Percentiles rank a stretch among this genome's conserved stretches.
Evolutionary conservation across 2,797 vertebrate species (phyloP).

Genomic region (Botia almorhae): DNA sequence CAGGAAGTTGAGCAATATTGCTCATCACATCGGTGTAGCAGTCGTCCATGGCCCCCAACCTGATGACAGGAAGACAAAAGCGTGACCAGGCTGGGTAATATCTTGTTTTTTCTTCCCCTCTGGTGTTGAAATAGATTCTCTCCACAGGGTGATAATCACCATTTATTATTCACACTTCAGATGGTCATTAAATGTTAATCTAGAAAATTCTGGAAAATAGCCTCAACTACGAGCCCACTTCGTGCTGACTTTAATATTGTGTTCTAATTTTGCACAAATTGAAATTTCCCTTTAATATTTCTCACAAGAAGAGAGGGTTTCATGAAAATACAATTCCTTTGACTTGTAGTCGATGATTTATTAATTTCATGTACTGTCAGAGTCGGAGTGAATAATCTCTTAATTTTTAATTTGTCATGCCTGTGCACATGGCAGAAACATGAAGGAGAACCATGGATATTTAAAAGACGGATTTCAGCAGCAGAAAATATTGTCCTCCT

Average conservation of each 20-base stretch:
- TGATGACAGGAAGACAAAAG: conserved; percentile 37
- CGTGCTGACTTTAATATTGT: conserved; percentile 37
- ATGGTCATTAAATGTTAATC: conserved; percentile 62
- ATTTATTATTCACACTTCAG: conserved; percentile 63
- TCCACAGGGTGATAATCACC: conserved; percentile 60
- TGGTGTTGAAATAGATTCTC: conserved; percentile 60
- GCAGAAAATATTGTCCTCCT: conserved; percentile 25
- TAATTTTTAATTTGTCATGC: conserved; percentile 73
- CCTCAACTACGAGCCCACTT: conserved; percentile 35
- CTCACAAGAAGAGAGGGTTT: conserved; percentile 18
- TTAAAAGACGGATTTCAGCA: conserved; percentile 13
- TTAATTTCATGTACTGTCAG: conserved; percentile 73
- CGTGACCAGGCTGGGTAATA: conserved; percentile 16
- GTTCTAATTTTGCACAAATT: conserved; percentile 50
- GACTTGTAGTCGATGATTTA: conserved; percentile 72
- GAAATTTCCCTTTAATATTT: conserved; percentile 36
- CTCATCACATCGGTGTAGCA: background rate
- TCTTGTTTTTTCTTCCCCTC: conserved; percentile 54
- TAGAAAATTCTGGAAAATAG: conserved; percentile 46
- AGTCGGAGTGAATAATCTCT: conserved; percentile 70
- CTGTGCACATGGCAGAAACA: conserved; percentile 38
- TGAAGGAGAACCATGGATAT: background rate
- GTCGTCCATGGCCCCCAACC: background rate
- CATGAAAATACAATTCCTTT: conserved; percentile 62
- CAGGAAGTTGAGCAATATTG: conserved; percentile 17